Conservation (phyloP, 2,797 vertebrate genomes). For the Semaprochilodus insignis region DNA sequence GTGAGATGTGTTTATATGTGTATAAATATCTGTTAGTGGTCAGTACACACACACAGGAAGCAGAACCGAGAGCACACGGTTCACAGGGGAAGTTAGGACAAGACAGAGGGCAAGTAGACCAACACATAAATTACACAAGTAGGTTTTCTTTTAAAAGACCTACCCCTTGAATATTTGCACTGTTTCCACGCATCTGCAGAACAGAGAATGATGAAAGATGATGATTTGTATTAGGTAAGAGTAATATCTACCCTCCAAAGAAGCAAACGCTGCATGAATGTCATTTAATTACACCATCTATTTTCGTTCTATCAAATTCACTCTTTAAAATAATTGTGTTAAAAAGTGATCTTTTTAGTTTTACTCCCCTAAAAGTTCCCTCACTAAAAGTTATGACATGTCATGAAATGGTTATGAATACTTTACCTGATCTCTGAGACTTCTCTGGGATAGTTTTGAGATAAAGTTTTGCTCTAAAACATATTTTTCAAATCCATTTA, state of each 20-base stretch:
- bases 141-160: background rate
- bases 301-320: no score
- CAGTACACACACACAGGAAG: slow-evolving; percentile 1
- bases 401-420: no score
- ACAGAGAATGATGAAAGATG: background rate
- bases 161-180: background rate
- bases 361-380: no score
- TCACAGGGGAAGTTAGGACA: slow-evolving; percentile 18
- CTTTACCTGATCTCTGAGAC: no score
- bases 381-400: background rate
- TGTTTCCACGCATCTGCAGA: slow-evolving; percentile 18
- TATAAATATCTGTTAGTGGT: slow-evolving; percentile 38
- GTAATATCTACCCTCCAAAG: background rate
- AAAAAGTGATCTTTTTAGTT: no score
- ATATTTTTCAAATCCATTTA: no score
- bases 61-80: slow-evolving; percentile 13
- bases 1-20: background rate
- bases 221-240: background rate
- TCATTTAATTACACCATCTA: no score
- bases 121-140: background rate
- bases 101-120: background rate
- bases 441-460: no score
- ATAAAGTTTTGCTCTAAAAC: no score
- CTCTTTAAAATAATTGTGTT: no score
- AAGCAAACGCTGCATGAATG: background rate